These are phyloP conservation scores for Pyrrhia umbra DNA, from an alignment of 2,888 invertebrate species.

Conservation along the genomic window DNA sequence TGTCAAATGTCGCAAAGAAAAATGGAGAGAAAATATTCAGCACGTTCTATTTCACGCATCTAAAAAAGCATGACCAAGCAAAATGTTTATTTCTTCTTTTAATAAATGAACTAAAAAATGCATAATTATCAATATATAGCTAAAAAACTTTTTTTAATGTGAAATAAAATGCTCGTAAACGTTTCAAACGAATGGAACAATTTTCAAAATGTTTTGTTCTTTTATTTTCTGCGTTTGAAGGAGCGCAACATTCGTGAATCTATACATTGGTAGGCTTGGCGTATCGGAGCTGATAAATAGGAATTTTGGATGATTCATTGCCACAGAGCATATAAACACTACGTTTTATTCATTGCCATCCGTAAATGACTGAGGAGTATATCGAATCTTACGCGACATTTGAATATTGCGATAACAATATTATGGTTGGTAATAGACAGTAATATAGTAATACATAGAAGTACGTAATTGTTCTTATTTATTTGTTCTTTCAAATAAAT, in stretches of 20 bases:
- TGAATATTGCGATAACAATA: constrained; percentile 31
- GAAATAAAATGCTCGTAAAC: background rate
- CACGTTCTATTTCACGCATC: constrained; percentile 59
- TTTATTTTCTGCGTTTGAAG: constrained; percentile 36
- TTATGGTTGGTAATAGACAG: constrained; percentile 13
- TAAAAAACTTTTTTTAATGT: background rate
- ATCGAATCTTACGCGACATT: constrained; percentile 50
- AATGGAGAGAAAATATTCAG: constrained; percentile 56
- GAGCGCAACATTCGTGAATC: constrained; percentile 41
- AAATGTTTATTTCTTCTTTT: background rate
- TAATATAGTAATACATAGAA: constrained; percentile 1
- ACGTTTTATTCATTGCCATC: too few relatives aligned
- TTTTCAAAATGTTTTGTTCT: background rate
- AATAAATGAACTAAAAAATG: background rate
- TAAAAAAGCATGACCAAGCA: background rate
- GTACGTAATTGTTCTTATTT: background rate
- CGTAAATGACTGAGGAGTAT: constrained; percentile 41
- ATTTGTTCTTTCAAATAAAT: too few relatives aligned
- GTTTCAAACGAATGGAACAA: background rate
- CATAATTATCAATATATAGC: background rate
- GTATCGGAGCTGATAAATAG: constrained; percentile 69
- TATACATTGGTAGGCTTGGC: constrained; percentile 54
- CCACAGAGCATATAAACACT: too few relatives aligned
- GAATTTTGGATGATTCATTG: constrained; percentile 83
- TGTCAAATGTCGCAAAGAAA: constrained; percentile 70